Conservation (phyloP, 2,113 vertebrate genomes). For the Garra rufa region DNA sequence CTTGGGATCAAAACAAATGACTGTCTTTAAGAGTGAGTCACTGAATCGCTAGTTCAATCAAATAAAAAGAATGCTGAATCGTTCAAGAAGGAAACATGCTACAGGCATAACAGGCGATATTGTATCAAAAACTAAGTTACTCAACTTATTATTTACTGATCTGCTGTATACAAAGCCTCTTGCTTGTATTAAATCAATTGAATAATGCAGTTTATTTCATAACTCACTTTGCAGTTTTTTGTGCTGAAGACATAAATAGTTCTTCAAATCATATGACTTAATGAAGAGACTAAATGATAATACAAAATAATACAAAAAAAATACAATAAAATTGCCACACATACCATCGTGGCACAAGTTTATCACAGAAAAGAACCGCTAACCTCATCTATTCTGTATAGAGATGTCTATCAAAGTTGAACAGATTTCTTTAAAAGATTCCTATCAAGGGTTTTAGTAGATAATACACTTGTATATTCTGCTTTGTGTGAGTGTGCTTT, state of each 20-base stretch:
- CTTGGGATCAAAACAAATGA: no score
- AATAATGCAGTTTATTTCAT: background rate
- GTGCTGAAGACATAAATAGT: background rate
- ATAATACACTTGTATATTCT: background rate
- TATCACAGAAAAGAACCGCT: background rate
- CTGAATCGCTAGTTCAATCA: no score
- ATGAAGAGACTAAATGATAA: background rate
- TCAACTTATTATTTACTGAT: background rate
- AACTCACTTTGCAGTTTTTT: background rate
- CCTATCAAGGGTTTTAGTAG: background rate
- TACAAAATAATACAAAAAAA: background rate
- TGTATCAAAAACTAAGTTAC: background rate
- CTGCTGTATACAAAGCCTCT: background rate
- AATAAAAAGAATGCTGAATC: no score
- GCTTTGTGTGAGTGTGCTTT: background rate
- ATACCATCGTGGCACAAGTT: background rate
- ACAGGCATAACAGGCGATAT: background rate
- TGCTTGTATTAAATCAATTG: background rate
- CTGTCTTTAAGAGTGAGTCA: no score
- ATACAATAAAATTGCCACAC: background rate
- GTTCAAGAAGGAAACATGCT: no score
- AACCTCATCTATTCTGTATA: background rate
- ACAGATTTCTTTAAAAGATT: background rate
- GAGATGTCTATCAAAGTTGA: background rate
- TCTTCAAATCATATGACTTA: background rate